A percentile compares a stretch with the other conserved stretches of the same genome.
Conservation (phyloP, 2,797 vertebrate genomes). For the Lophura swinhoii region DNA sequence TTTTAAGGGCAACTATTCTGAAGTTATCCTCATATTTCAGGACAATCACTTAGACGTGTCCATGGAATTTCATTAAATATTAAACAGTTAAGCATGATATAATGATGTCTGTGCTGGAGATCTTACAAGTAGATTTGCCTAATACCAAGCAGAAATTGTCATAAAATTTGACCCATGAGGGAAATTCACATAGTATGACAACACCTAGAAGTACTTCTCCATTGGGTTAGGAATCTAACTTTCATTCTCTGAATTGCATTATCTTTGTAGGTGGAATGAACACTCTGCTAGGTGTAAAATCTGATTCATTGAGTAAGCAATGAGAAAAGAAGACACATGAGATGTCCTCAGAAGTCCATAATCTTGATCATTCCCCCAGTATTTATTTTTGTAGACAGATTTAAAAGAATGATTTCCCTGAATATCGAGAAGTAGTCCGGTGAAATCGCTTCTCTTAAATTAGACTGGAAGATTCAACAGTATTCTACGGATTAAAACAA, state of each 20-base stretch:
- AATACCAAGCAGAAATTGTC: neutral
- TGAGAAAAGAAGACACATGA: neutral
- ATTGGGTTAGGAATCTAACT: neutral
- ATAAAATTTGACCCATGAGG: neutral
- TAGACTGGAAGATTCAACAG: neutral
- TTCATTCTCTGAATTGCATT: neutral
- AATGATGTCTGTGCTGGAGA: neutral
- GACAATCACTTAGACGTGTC: neutral
- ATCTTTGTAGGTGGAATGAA: neutral
- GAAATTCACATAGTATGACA: neutral
- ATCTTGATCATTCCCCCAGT: neutral
- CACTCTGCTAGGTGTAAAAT: neutral
- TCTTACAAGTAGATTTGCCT: neutral
- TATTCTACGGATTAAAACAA: neutral
- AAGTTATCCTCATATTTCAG: neutral
- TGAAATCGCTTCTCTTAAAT: constrained; percentile 1
- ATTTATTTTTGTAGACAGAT: constrained; percentile 29
- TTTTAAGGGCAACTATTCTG: neutral
- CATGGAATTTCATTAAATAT: neutral
- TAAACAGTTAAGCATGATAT: neutral
- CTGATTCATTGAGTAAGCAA: constrained; percentile 15
- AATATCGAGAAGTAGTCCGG: constrained; percentile 12
- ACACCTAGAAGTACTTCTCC: neutral
- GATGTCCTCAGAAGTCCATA: constrained; percentile 14
- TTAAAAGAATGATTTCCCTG: neutral